Evolutionary conservation across 2,888 invertebrate species (phyloP).

Genomic region (Siphlonurus alternatus): DNA sequence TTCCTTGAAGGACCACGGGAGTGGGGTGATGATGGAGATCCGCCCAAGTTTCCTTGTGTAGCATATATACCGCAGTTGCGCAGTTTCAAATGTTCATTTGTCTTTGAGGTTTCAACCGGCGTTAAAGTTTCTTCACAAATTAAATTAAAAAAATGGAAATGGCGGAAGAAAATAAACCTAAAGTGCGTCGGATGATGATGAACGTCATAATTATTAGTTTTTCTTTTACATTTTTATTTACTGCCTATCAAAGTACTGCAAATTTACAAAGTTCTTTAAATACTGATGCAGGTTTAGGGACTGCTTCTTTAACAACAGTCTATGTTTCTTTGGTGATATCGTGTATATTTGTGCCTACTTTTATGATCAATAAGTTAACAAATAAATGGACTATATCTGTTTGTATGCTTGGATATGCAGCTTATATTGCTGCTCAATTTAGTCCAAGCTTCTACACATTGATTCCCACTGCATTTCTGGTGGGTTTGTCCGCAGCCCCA

Average conservation of each 20-base stretch:
- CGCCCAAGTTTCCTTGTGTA: no score
- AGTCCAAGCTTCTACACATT: conserved; percentile 78
- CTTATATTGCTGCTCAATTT: conserved; percentile 89
- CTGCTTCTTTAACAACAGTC: conserved; percentile 74
- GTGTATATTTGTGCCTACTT: conserved; percentile 89
- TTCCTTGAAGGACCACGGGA: no score
- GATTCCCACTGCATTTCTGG: conserved; percentile 81
- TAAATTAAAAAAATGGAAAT: no score
- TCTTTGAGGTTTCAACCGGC: no score
- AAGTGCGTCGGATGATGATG: conserved; percentile 49
- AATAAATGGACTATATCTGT: conserved; percentile 92
- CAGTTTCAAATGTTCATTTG: no score
- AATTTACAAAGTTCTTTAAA: conserved; percentile 89
- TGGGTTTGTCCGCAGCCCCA: conserved; percentile 89
- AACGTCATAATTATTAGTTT: conserved; percentile 81
- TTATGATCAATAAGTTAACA: conserved; percentile 80
- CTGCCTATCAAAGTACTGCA: conserved; percentile 86
- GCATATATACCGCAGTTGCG: no score
- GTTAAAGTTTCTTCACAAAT: no score
- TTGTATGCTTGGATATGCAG: conserved; percentile 84
- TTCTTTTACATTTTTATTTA: conserved; percentile 92
- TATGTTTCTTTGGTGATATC: conserved; percentile 88
- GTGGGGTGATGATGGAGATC: no score
- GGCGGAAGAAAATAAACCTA: no score
- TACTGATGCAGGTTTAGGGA: conserved; percentile 78